Conservation (phyloP, 92 coral and sea anemone genomes). For the Heliopora coerulea region DNA sequence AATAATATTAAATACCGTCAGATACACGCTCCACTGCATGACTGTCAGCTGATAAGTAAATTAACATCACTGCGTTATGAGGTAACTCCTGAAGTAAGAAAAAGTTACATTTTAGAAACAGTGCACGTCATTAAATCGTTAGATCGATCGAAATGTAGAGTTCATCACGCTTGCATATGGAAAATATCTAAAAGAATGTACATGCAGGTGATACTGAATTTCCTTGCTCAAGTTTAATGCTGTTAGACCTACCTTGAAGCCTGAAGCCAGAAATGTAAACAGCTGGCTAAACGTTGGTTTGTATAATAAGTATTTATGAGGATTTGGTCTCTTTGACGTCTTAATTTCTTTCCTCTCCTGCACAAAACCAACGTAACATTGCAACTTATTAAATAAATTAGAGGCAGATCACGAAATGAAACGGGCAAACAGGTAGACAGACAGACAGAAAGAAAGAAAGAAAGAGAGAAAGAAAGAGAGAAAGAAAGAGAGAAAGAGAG, state of each 20-base stretch:
- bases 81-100: slow-evolving; percentile 71
- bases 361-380: not conserved
- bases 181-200: too few relatives aligned
- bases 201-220: too few relatives aligned
- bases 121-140: too few relatives aligned
- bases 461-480: slow-evolving; percentile 1
- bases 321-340: slow-evolving; percentile 71
- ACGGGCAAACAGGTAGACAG: not conserved
- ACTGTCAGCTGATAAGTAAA: slow-evolving; percentile 84
- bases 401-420: not conserved
- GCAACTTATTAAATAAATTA: not conserved
- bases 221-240: too few relatives aligned
- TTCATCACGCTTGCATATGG: not conserved
- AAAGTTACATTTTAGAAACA: too few relatives aligned
- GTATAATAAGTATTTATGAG: slow-evolving; percentile 93
- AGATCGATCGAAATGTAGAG: too few relatives aligned
- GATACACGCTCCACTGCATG: not conserved
- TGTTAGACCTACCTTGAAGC: slow-evolving; percentile 92
- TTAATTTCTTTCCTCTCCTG: slow-evolving; percentile 50
- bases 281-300: slow-evolving; percentile 89
- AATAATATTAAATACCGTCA: slow-evolving; percentile 7
- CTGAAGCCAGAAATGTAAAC: slow-evolving; percentile 87
- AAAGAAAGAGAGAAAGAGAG: slow-evolving; percentile 4
- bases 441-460: slow-evolving; percentile 13
- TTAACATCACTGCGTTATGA: slow-evolving; percentile 78